Base-by-base conservation (phyloP, 1,140 invertebrate genomes). In the Orchestia grillus region DNA sequence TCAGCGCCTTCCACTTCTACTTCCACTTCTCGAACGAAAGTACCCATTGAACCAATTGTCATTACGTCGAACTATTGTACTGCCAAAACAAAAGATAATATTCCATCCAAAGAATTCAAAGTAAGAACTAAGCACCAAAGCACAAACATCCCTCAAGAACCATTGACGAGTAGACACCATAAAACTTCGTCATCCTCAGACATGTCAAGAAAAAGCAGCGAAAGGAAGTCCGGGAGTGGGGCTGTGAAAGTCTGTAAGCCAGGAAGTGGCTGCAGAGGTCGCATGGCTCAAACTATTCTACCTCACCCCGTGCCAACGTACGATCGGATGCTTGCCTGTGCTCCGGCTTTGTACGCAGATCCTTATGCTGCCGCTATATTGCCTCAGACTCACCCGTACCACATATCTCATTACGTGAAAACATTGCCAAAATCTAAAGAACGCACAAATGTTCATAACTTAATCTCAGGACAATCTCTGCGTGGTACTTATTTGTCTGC, bases 141-240 rank as follows among this genome's bases (percentile, higher is more conserved):
- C 44, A 94, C 92, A 44, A 94, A 94, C 47, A 94, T 94, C 3
- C 44, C 92, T 45, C 43, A 45, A 94, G 92, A 47, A 94, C 92
- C 92, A 47, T 19, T 94, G 1, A 47, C 92, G 19, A 47, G 44
- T 44, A 44, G 92, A 36, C 92, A 94, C 44, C 92, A 94, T 44
- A 94, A 94, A n/a, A 94, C 92, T 94, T 94, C 92, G 8, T 94
- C 92, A 28, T 94, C 92, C 40, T 94, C 92, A 19, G 92, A 94
- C 44, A 94, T 94, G 92, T 94, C 92, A 40, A 8, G 92, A 94
- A 94, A 94, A 47, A 94, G 92, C 40, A 94, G 47, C 36, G 92
- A 94, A 3, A 94, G 36, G 44, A 94, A 94, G 44, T 94, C 92
- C 11, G 44, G 43, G 15, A 45, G 43, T 94, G 92, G 92, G 19